Evolutionary conservation across 2,113 vertebrate genomes (phyloP).

Genomic region (Neolamprologus sp.): DNA sequence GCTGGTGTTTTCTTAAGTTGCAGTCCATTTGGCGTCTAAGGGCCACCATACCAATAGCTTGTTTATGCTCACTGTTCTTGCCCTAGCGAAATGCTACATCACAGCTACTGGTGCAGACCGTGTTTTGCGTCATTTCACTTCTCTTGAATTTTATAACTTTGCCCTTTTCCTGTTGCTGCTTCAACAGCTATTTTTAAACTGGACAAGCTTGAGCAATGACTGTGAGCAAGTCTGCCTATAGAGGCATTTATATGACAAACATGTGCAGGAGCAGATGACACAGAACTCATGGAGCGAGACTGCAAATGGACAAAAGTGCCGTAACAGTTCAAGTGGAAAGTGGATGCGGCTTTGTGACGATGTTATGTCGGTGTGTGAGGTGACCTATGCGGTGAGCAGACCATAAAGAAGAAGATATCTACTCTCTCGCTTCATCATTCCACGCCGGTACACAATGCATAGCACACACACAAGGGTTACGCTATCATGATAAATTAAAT

Average conservation of each 20-base stretch:
- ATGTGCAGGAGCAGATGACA: not conserved
- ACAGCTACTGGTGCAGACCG: not conserved
- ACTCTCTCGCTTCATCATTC: not conserved
- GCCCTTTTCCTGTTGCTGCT: not conserved
- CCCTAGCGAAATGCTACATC: not conserved
- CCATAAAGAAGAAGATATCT: not conserved
- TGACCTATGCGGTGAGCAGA: not conserved
- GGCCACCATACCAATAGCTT: not conserved
- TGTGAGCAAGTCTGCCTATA: not conserved
- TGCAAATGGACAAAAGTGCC: not conserved
- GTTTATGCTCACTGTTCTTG: not conserved
- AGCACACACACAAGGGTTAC: not conserved
- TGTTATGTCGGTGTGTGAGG: not conserved
- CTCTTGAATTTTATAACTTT: not conserved
- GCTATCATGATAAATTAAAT: not conserved
- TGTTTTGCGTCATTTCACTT: not conserved
- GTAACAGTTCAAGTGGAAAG: not conserved
- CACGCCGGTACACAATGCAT: not conserved
- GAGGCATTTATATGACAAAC: not conserved
- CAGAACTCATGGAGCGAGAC: not conserved
- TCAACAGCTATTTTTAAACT: not conserved
- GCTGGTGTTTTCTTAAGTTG: not conserved
- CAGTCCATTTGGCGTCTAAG: fast-evolving
- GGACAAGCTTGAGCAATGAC: not conserved
- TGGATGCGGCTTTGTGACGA: not conserved